Evolutionary conservation across 37 sponge, comb jelly and placozoan genomes (phyloP), one percentile per base, ranked within the genome.

Genomic region (Tethya wilhelma): DNA sequence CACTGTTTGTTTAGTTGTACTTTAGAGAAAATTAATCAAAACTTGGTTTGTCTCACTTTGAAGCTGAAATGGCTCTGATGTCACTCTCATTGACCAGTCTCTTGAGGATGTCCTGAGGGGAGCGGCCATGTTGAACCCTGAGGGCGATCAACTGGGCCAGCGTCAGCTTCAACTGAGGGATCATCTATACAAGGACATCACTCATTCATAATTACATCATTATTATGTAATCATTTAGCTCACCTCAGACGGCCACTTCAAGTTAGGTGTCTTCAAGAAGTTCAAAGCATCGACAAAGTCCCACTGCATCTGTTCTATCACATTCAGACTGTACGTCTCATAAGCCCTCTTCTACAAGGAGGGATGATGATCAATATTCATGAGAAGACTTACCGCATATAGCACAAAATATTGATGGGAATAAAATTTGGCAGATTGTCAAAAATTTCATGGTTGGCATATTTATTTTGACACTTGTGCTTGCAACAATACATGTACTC

Each of bases 131-230:
- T 31, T 80, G 80, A 0, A 80, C 70, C 32, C 80, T 49, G 43
- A 80, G 70, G 30, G 80, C 80, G 23, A 80, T 42, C 80, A 80
- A 29, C 60, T 80, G 80, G 20, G 80, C 69, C 70, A 80, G 42
- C 19, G 70, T 59, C 43, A 80, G 60, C 71, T 80, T 80, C 59
- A 70, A 32, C 70, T 69, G 80, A 12, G 80, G 43, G 9, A 80
- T 2, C 69, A 70, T 59, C 80, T 80, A 31, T n/a, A n/a, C 0
- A 40, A 31, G 26, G 23, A 32, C 1, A 4, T 36, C 28, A 65
- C 36, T 34, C 25, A 41, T 44, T 43, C 70, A 69, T 9, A 7
- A 4, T 34, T n/a, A n/a, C n/a, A n/a, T 58, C 2, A 31, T 64
- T 6, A 64, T 64, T 6, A 64, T 29, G 32, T 64, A 64, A 64